Base-by-base conservation (phyloP, 2,113 vertebrate species). In the Diphyllodes magnificus region DNA sequence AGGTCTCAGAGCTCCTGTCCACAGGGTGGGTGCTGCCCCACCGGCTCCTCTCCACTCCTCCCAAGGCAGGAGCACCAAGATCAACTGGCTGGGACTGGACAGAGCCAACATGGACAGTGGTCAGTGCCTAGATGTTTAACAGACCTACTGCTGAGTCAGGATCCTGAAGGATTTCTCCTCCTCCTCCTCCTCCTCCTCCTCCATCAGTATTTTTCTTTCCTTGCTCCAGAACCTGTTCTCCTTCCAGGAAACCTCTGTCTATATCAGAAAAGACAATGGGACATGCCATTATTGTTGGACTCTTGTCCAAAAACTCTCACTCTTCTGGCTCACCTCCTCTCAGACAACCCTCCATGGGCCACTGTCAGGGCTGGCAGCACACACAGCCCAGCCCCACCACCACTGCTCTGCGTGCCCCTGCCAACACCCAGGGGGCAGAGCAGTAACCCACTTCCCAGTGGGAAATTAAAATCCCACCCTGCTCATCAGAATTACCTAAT, bases 171-270 rank as follows among this genome's bases (percentile, higher is more conserved):
- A 44, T 28, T 82, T 35, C 63, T 88, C 79, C 59, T 85, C 33
- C 60, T 91, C n/a, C 61, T 79, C n/a, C 61, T 79, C 61, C n/a
- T n/a, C n/a, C 16, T 91, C n/a, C 61, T 79, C 39, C 39, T 39
- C 61, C 16, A 35, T 31, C 75, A 82, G 42, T 61, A 69, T 65
- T 92, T 90, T 92, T 53, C 63, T 59, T 65, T 65, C 54, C 60
- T 54, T 83, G 64, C 66, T 75, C 71, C 60, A 93, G 59, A 93
- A 70, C 59, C 72, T 88, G 42, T 65, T 54, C 56, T 86, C 77
- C 39, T 92, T 85, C 75, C 76, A 90, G 88, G 72, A 96, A 95
- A 91, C 73, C 63, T 90, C 79, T 77, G 24, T 88, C 90, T 92
- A 7, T 80, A 73, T 88, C 86, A 83, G 72, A 60, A 59, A 73